These are phyloP conservation scores for Actinia equina DNA, from an alignment of 64 coral and sea anemone genomes.

Conservation along the genomic window DNA sequence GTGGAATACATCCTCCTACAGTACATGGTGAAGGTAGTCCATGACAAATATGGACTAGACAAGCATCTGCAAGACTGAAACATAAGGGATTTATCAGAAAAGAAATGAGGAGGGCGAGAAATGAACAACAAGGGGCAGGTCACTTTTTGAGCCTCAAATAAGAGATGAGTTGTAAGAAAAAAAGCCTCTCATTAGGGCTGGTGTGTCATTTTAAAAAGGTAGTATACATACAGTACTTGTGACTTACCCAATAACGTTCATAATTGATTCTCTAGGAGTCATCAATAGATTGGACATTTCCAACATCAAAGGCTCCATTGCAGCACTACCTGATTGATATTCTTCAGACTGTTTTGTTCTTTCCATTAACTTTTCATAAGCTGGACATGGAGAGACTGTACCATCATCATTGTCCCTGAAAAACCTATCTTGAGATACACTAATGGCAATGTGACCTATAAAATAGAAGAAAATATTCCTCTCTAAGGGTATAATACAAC, in stretches of 20 bases:
- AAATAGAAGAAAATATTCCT: neutral
- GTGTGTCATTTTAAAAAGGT: no score
- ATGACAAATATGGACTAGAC: slow-evolving; percentile 4
- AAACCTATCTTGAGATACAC: neutral
- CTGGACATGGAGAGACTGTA: neutral
- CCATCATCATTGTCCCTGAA: slow-evolving; percentile 6
- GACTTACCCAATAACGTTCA: neutral
- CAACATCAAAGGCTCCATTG: slow-evolving; percentile 11
- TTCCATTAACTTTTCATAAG: neutral
- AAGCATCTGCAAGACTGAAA: slow-evolving; percentile 7
- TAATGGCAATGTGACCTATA: neutral
- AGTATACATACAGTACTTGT: no score
- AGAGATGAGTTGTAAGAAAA: no score
- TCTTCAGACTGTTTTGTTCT: neutral
- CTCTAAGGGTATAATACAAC: no score
- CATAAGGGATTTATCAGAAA: neutral
- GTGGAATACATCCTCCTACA: neutral
- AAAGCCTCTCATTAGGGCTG: no score
- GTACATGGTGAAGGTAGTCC: neutral
- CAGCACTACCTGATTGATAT: neutral
- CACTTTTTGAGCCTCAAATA: no score
- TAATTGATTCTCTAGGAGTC: neutral
- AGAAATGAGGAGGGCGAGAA: no score
- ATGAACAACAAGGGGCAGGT: no score
- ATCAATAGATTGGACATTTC: neutral